Base-by-base conservation (phyloP, 2,797 vertebrate species). In the Scleropages formosus region DNA sequence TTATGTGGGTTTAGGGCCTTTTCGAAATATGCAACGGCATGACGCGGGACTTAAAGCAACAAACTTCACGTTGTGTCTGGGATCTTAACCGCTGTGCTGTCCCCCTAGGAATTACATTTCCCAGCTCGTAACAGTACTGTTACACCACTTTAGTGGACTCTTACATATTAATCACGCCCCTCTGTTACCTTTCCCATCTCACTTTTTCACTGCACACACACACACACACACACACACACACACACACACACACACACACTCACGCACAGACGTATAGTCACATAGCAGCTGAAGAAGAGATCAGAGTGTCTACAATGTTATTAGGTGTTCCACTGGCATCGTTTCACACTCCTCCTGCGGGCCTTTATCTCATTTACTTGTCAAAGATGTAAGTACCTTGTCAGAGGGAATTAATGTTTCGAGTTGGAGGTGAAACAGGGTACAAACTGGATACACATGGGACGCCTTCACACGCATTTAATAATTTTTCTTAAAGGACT, bases 91-190 rank as follows among this genome's bases (percentile, higher is more conserved):
- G 39, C 31, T 31, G 6, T 39, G 39, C 6, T 39, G 31, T 39
- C 31, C 24, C 8, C n/a, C 16, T 20, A 9, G 20, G n/a, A 8
- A 3, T 8, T 20, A 20, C 20, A 61, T 6, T 15, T 51, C 15
- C 49, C 15, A 22, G 47, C 15, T 39, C 31, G 39, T 39, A 39
- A 39, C 2, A 39, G 31, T 85, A 78, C 88, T 88, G 83, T 92
- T 89, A 90, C 88, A 91, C 91, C 90, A 90, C 84, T 87, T 85
- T 89, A 89, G 90, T 88, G 88, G 87, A 79, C 13, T 18, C 46
- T 44, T 44, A 46, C 67, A 46, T 20, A 39, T 39, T 39, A 18
- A 56, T 68, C 73, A 74, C 71, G 66, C 75, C 66, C 53, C 53
- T 53, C 73, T 69, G 46, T 70, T 75, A 78, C 75, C 64, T 76